Percentiles rank a stretch among this genome's conserved stretches.
Evolutionary conservation across 2,797 vertebrate species (phyloP).

Genomic region (Pyrocephalus nanus): DNA sequence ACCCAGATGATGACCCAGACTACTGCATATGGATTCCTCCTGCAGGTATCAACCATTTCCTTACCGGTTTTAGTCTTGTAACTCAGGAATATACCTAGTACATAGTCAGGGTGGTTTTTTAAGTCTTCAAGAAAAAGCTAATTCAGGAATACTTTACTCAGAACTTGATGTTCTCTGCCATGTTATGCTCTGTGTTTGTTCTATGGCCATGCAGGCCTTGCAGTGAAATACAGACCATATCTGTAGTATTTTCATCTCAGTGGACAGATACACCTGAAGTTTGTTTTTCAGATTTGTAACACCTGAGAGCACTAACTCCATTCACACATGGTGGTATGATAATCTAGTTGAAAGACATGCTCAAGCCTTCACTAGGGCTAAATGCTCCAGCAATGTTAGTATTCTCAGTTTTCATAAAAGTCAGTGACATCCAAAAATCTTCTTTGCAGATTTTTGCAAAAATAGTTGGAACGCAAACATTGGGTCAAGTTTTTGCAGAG

Average conservation of each 20-base stretch:
- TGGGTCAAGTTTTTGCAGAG: neutral
- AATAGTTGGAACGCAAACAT: neutral
- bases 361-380: neutral
- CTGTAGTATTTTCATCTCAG: neutral
- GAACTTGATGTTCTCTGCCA: neutral
- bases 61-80: neutral
- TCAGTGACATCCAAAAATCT: neutral
- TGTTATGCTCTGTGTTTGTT: neutral
- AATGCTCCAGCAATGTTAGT: neutral
- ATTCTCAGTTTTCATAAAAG: neutral
- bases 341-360: neutral
- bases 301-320: neutral
- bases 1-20: slow-evolving; percentile 94
- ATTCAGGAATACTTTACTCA: neutral
- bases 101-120: neutral
- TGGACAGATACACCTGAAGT: neutral
- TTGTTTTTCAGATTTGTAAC: neutral
- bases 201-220: neutral
- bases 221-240: neutral
- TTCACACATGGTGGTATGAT: neutral
- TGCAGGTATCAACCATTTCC: slow-evolving; percentile 79
- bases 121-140: neutral
- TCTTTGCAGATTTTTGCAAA: neutral
- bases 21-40: slow-evolving; percentile 96
- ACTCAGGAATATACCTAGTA: neutral